Base-by-base conservation (phyloP, 53 echinoderm and acorn worm species). In the Holothuria leucospilota region DNA sequence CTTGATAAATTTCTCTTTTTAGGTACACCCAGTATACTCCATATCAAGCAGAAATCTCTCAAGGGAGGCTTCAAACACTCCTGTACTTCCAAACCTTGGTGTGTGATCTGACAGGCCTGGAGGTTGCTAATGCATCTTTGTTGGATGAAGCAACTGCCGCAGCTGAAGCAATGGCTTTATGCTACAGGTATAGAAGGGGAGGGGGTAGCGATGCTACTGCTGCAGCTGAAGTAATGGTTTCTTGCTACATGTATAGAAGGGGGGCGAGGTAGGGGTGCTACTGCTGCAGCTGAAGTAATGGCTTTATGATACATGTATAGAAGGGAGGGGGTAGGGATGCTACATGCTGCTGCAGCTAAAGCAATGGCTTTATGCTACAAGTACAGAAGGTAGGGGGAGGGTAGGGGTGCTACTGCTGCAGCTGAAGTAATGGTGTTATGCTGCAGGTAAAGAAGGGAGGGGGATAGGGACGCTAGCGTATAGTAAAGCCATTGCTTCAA, bases 21-120 rank as follows among this genome's bases (percentile, higher is more conserved):
- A 99, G 99, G 99, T 90, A 92, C 27, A 99, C 99, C 25, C 95
- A 95, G 67, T 99, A 99, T 86, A 99, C 99, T n/a, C 99, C 99
- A 46, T 99, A 99, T 89, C 99, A 99, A 69, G 95, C 99, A 24
- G 99, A 99, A 61, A 87, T 99, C 53, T 88, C 99, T 29, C 99
- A 99, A 56, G 99, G 99, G n/a, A 88, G 99, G 26, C 77, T 99
- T 40, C 89, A 92, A 58, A 93, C 88, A 53, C 85, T 99, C 24
- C 74, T 99, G 5, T 95, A 99, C 87, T 99, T 93, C 81, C 99
- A 99, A 79, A 99, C 99, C 4, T 94, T 99, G 99, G 92, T 94
- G 27, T 71, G 85, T 18, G 98, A 98, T 62, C 61, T 98, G 78
- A 98, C 98, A 8, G 98, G 95, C 16, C 59, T 98, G 63, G 95